Conservation (phyloP, 2,888 invertebrate genomes). For the Drosophila multiciliata region DNA sequence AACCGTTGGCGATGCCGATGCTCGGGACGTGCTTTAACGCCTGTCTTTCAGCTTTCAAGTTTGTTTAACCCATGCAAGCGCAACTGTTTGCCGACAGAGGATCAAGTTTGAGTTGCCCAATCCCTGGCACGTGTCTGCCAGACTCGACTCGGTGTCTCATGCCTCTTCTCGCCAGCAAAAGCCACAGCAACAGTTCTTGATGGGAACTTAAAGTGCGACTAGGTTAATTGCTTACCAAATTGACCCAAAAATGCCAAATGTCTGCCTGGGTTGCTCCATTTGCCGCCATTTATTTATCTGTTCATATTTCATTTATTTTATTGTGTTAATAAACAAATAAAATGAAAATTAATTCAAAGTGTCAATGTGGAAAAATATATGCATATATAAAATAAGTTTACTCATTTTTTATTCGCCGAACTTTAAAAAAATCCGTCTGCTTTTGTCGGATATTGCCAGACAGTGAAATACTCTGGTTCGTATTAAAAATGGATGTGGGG, state of each 20-base stretch:
- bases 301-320: slow-evolving; percentile 44
- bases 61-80: slow-evolving; percentile 71
- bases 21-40: slow-evolving; percentile 73
- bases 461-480: neutral
- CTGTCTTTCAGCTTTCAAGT: slow-evolving; percentile 75
- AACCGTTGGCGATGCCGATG: slow-evolving; percentile 50
- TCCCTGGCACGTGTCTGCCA: slow-evolving; percentile 63
- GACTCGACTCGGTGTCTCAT: slow-evolving; percentile 28
- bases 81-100: slow-evolving; percentile 64
- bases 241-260: slow-evolving; percentile 59
- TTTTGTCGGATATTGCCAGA: neutral
- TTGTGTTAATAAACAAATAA: slow-evolving; percentile 61
- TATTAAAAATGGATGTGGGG: neutral
- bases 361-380: slow-evolving; percentile 4
- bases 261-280: neutral
- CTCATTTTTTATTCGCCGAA: slow-evolving; percentile 22
- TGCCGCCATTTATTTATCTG: slow-evolving; percentile 18
- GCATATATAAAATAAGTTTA: neutral
- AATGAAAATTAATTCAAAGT: slow-evolving; percentile 17
- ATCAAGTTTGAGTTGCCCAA: slow-evolving; percentile 62
- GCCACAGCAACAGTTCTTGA: neutral
- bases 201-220: slow-evolving; percentile 42
- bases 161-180: too few relatives aligned
- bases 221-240: slow-evolving; percentile 67
- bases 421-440: slow-evolving; percentile 1